Evolutionary conservation across 2,888 invertebrate genomes (phyloP).

Genomic region (Drosophila parthenogenetica): DNA sequence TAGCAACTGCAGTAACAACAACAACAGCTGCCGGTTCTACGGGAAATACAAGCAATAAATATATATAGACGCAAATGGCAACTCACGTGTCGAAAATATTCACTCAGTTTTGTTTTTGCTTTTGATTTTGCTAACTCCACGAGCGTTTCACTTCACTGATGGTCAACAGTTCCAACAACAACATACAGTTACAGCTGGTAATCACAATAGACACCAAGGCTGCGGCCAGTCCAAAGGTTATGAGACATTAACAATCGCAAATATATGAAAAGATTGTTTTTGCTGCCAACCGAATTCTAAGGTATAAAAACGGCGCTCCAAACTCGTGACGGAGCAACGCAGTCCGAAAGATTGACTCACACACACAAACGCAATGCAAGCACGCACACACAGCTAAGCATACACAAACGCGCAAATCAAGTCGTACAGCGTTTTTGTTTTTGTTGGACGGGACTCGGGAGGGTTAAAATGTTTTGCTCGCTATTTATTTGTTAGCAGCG

Average conservation of each 20-base stretch:
- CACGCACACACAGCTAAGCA: constrained; percentile 16
- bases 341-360: constrained; percentile 38
- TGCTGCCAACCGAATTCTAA: constrained; percentile 44
- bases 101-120: constrained; percentile 34
- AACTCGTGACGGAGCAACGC: constrained; percentile 69
- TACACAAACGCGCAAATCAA: constrained; percentile 41
- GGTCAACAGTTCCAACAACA: constrained; percentile 26
- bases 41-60: constrained; percentile 51
- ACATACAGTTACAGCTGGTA: constrained; percentile 22
- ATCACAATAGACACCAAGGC: constrained; percentile 57
- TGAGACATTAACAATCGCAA: constrained; percentile 63
- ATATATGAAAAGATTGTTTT: constrained; percentile 3
- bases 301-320: constrained; percentile 62
- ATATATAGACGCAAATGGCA: constrained; percentile 16
- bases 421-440: constrained; percentile 25
- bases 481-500: constrained; percentile 18
- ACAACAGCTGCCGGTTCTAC: constrained; percentile 38
- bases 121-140: constrained; percentile 30
- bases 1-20: constrained; percentile 19
- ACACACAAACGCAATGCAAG: constrained; percentile 28
- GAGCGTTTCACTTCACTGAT: constrained; percentile 67
- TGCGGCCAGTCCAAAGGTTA: constrained; percentile 69
- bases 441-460: constrained; percentile 26
- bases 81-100: constrained; percentile 59
- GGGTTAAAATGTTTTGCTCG: constrained; percentile 25